A percentile compares a stretch with the other conserved stretches of the same genome.
Evolutionary conservation across 2,888 invertebrate genomes (phyloP).

Genomic region (Pammene fasciana): DNA sequence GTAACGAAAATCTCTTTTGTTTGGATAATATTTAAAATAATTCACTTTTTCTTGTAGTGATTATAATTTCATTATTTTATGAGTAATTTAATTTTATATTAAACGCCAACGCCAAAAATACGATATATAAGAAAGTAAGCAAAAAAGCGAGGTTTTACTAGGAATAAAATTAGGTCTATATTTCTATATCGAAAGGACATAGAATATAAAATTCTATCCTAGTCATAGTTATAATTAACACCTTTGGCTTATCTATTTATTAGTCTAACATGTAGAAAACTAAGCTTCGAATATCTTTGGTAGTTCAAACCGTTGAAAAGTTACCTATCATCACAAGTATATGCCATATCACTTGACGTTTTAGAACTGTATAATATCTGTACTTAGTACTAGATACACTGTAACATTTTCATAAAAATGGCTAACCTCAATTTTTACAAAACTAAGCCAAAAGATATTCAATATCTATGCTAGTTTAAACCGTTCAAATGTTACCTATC

Average conservation of each 20-base stretch:
- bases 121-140: background rate
- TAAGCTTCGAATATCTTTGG: background rate
- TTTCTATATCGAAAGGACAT: slow-evolving; percentile 14
- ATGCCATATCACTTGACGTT: background rate
- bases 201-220: slow-evolving; percentile 1
- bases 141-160: slow-evolving; percentile 13
- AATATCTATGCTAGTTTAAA: background rate
- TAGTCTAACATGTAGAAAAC: slow-evolving; percentile 32
- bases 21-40: too few relatives aligned
- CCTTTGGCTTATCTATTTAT: slow-evolving; percentile 26
- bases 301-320: background rate
- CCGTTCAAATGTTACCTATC: background rate
- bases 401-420: background rate
- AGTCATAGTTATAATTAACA: background rate
- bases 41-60: too few relatives aligned
- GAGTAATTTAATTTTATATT: too few relatives aligned
- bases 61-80: too few relatives aligned
- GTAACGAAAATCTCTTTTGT: too few relatives aligned
- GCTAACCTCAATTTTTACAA: slow-evolving; percentile 1
- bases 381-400: background rate
- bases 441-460: slow-evolving; percentile 14
- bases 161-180: slow-evolving; percentile 24
- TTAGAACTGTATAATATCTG: background rate
- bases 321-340: slow-evolving; percentile 12
- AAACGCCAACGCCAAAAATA: background rate